phyloP scores from a whole-genome alignment of 2,888 invertebrate genomes.

The Stramonita haemastoma region DNA sequence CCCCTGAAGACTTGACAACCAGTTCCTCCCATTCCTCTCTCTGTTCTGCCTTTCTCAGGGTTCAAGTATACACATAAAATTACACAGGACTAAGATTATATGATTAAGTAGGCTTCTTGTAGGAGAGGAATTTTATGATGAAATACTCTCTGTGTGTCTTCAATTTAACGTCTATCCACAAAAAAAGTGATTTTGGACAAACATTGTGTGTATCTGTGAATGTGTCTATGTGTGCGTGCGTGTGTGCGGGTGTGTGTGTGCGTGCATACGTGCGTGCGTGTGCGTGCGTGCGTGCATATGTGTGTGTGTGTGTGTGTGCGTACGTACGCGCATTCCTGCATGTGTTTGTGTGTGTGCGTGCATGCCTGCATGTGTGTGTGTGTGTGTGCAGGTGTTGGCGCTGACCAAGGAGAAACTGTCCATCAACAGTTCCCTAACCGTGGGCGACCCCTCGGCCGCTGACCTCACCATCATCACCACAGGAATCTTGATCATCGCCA shows the following conservation, averaged over 20 bases:
- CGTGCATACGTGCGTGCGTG: too few species aligned
- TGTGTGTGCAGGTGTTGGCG: not conserved
- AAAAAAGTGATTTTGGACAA: too few species aligned
- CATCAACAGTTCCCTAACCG: not conserved
- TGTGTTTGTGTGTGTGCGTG: not conserved
- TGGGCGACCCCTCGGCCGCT: not conserved
- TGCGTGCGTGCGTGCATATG: not conserved
- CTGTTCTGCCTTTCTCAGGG: too few species aligned
- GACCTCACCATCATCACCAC: constrained; percentile 4
- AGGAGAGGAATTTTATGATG: too few species aligned
- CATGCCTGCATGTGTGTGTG: not conserved
- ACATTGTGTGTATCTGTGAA: not conserved
- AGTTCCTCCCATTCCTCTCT: too few species aligned
- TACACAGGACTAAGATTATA: too few species aligned
- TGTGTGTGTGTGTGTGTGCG: not conserved
- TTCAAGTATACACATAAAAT: too few species aligned
- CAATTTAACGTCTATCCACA: too few species aligned
- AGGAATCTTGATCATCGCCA: not conserved
- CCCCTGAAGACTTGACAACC: too few species aligned
- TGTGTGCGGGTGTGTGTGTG: not conserved
- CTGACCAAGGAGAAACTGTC: not conserved
- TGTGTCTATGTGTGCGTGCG: not conserved
- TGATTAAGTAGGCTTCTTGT: too few species aligned
- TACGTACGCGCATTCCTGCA: not conserved
- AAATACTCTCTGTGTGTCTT: too few species aligned